A percentile compares a stretch with the other conserved stretches of the same genome.
These are phyloP conservation scores for Pitangus sulphuratus DNA, from an alignment of 2,797 vertebrate genomes.

Conservation along the genomic window DNA sequence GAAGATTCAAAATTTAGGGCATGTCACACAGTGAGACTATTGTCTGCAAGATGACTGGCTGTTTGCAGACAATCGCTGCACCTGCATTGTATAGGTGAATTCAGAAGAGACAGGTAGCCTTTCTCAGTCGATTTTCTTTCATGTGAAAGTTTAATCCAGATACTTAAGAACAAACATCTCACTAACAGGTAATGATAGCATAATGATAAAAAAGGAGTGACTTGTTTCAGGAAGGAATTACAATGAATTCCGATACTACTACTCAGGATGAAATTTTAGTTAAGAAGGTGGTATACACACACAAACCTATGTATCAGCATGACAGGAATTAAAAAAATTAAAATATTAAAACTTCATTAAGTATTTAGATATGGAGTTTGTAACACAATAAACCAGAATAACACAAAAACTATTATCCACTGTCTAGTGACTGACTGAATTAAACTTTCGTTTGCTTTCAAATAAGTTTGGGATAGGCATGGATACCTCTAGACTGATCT, in stretches of 20 bases:
- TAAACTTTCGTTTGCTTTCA: neutral
- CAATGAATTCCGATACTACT: neutral
- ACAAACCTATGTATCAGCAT: neutral
- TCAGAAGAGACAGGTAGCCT: neutral
- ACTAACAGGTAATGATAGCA: neutral
- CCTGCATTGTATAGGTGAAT: neutral
- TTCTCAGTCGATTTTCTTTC: neutral
- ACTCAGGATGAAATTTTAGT: neutral
- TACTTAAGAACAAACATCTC: neutral
- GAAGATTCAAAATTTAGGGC: slow-evolving; percentile 8
- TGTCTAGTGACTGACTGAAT: neutral
- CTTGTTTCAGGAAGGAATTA: neutral
- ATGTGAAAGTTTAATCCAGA: neutral
- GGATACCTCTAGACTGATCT: slow-evolving; percentile 7
- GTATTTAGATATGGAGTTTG: neutral
- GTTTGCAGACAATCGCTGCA: neutral
- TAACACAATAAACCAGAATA: slow-evolving; percentile 2
- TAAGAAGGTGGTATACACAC: neutral
- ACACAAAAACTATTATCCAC: slow-evolving; percentile 1
- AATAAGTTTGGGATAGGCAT: neutral
- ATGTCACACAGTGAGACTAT: neutral
- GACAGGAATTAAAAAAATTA: neutral
- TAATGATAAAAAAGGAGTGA: neutral
- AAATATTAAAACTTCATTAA: neutral
- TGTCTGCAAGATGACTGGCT: neutral